phyloP scores from a whole-genome alignment of 1,140 invertebrate genomes.

The Drosophila pectinifera region DNA sequence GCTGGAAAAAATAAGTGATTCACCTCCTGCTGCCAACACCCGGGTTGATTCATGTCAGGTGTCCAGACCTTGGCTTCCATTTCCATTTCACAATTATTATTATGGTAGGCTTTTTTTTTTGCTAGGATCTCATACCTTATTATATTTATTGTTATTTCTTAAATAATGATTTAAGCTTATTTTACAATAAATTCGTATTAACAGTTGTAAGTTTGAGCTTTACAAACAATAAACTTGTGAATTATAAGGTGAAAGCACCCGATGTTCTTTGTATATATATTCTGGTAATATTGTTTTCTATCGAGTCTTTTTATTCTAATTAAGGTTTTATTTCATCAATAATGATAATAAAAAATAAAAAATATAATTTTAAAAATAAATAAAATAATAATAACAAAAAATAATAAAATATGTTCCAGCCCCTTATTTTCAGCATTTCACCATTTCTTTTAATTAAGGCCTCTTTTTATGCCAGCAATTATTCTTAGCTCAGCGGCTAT shows the following conservation, averaged over 20 bases:
- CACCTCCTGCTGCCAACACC: conserved; percentile 16
- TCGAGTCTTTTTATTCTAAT: too few species aligned
- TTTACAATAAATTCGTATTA: background rate
- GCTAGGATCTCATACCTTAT: conserved; percentile 4
- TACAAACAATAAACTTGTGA: background rate
- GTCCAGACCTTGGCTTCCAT: conserved; percentile 5
- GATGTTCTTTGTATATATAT: too few species aligned
- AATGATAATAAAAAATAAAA: too few species aligned
- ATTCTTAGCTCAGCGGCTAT: conserved; percentile 38
- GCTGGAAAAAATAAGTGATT: conserved; percentile 52
- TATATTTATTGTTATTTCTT: background rate
- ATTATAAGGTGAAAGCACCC: too few species aligned
- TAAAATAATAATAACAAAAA: background rate
- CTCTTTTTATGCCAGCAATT: conserved; percentile 4
- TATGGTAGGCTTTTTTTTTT: background rate
- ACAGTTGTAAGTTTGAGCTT: too few species aligned
- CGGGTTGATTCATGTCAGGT: conserved; percentile 29
- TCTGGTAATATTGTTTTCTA: too few species aligned
- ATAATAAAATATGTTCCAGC: background rate
- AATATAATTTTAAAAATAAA: too few species aligned
- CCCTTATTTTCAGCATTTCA: conserved; percentile 20
- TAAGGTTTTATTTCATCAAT: too few species aligned
- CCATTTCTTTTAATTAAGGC: background rate
- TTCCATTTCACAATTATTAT: conserved; percentile 5
- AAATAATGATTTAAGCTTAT: background rate